Evolutionary conservation across 2,888 invertebrate genomes (phyloP), one percentile per base, ranked within the genome.

Genomic region (Strigamia maritima): DNA sequence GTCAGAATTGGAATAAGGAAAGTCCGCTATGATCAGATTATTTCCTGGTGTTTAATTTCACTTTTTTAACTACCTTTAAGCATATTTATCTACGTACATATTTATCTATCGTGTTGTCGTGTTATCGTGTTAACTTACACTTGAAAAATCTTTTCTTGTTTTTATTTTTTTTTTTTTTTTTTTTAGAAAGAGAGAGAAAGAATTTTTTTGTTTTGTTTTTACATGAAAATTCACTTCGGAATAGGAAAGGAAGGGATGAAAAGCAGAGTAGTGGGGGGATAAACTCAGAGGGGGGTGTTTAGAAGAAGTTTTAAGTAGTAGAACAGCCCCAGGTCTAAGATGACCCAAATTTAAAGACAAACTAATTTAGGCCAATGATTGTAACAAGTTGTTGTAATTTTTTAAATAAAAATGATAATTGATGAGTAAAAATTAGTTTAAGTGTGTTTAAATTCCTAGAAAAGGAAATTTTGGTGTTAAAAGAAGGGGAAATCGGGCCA

Each of bases 281-380:
- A 70, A 70, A 70, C 70, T 26, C 70, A 6, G 26, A 28, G 28
- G 70, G 70, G 70, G 70, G 70, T 70, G 70, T 70, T 70, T 70
- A 28, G 70, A 70, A 70, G 28, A 26, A 28, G 70, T 70, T 70
- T 70, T 70, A 70, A 70, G 70, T 70, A 70, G 70, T 26, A 28
- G 28, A 70, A 70, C 26, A 70, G 70, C 70, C 70, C 10, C 28
- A 10, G 70, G 70, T 70, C 28, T n/a, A 24, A 16, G 28, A 70
- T 70, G 70, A 70, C 70, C 70, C 70, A 70, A 70, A 70, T 70
- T 70, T 70, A 70, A 70, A 70, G 70, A 70, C 70, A 70, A 70
- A 70, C 70, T 70, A 70, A 70, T 70, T 70, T 12, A 70, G 70
- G 70, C 70, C 70, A 70, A 70, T 70, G 70, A 28, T 70, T 70